Evolutionary conservation across 2,113 vertebrate genomes (phyloP).

Genomic region (Ceuthmochares aereus): DNA sequence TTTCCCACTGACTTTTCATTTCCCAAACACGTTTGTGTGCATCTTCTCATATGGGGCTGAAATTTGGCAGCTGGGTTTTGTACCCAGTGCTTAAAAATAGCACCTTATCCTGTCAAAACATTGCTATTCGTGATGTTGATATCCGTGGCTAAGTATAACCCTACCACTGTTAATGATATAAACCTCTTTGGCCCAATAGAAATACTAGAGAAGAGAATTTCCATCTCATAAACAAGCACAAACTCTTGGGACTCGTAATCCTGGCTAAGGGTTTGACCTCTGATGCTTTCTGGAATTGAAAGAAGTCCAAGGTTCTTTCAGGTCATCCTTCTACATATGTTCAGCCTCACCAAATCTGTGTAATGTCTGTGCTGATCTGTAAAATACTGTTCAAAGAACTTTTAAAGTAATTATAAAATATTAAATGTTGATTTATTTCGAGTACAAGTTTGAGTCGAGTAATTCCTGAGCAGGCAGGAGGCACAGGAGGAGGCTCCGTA

Average conservation of each 20-base stretch:
- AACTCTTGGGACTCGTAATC: neutral
- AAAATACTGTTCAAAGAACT: constrained; percentile 37
- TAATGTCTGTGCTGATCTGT: constrained; percentile 21
- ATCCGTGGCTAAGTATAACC: neutral
- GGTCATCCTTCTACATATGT: neutral
- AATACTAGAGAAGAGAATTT: neutral
- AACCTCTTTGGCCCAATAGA: neutral
- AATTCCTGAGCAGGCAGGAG: neutral
- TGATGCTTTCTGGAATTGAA: neutral
- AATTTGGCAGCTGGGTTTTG: neutral
- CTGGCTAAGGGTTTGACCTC: neutral
- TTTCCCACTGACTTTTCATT: neutral
- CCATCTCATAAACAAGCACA: neutral
- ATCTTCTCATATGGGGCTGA: neutral
- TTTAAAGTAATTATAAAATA: constrained; percentile 49
- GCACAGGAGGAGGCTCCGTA: accelerated
- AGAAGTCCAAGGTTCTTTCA: neutral
- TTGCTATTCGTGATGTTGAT: neutral
- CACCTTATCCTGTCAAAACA: neutral
- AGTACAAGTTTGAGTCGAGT: neutral
- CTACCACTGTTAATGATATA: neutral
- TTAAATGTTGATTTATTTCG: constrained; percentile 63
- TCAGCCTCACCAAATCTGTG: neutral
- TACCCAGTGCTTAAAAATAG: neutral
- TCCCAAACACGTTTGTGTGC: neutral